Percentiles rank a stretch among this genome's conserved stretches.
Evolutionary conservation across 1,140 invertebrate genomes (phyloP).

Genomic region (Brachionus asplanchnoidis): DNA sequence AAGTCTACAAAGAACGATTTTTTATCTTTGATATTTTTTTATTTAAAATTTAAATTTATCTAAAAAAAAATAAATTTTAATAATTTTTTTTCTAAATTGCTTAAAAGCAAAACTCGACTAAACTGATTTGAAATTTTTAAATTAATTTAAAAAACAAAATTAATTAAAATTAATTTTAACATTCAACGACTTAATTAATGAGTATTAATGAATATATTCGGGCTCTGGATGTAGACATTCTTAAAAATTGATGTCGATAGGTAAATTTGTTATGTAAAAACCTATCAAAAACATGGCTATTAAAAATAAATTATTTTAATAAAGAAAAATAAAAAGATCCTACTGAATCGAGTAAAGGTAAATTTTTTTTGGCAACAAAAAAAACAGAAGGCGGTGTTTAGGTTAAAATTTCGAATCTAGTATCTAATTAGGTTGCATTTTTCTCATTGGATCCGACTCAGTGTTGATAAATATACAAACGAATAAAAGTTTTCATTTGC

Average conservation of each 20-base stretch:
- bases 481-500: background rate
- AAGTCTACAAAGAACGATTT: too few relatives aligned
- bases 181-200: too few relatives aligned
- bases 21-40: too few relatives aligned
- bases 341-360: background rate
- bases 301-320: background rate
- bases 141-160: too few relatives aligned
- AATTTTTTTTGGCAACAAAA: background rate
- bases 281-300: background rate
- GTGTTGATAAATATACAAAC: background rate
- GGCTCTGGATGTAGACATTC: background rate
- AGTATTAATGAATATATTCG: too few relatives aligned
- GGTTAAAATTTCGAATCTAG: background rate
- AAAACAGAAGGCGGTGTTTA: background rate
- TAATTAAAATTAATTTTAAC: too few relatives aligned
- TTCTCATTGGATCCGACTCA: background rate
- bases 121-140: too few relatives aligned
- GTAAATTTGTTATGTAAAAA: background rate
- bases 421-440: background rate
- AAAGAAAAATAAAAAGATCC: background rate
- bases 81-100: too few relatives aligned
- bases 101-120: too few relatives aligned
- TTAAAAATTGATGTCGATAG: background rate
- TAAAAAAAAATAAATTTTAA: too few relatives aligned
- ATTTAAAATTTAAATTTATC: too few relatives aligned